A percentile compares a stretch with the other conserved stretches of the same genome.
These are phyloP conservation scores for Barypeithes pellucidus DNA, from an alignment of 2,888 invertebrate genomes.

Conservation along the genomic window DNA sequence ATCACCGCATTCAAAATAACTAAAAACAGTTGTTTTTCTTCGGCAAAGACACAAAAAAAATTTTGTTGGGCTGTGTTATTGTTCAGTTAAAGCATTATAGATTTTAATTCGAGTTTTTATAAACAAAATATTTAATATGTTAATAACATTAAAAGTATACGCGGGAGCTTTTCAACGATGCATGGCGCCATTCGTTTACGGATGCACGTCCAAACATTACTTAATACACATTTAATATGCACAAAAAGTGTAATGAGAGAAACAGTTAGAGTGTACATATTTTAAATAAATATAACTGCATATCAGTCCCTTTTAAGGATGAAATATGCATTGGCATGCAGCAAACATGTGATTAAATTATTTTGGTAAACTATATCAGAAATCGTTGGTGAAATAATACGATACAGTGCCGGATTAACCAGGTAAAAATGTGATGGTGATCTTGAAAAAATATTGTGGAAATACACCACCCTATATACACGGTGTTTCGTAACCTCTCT, in stretches of 20 bases:
- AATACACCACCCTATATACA: too few species aligned
- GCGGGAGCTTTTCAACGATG: conserved; percentile 34
- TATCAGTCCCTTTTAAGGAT: conserved; percentile 23
- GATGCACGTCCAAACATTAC: conserved; percentile 37
- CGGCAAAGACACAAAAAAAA: too few species aligned
- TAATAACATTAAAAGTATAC: conserved; percentile 24
- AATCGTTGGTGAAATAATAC: too few species aligned
- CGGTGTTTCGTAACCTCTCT: too few species aligned
- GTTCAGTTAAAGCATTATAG: neutral
- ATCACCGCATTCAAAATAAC: too few species aligned
- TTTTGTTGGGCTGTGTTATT: too few species aligned
- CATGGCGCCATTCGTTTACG: conserved; percentile 36
- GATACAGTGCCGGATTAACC: too few species aligned
- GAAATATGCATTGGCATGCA: neutral
- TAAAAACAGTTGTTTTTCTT: too few species aligned
- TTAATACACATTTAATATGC: conserved; percentile 35
- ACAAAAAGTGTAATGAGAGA: conserved; percentile 39
- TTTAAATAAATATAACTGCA: conserved; percentile 39
- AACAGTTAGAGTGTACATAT: conserved; percentile 30
- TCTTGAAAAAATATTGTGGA: too few species aligned
- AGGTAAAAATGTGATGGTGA: too few species aligned
- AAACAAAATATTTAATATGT: conserved; percentile 1
- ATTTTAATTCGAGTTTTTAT: neutral
- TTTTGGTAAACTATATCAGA: too few species aligned
- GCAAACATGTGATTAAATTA: neutral